phyloP scores from a whole-genome alignment of 37 sponge, comb jelly and placozoan species.

The Chondrilla cf. caribensis region DNA sequence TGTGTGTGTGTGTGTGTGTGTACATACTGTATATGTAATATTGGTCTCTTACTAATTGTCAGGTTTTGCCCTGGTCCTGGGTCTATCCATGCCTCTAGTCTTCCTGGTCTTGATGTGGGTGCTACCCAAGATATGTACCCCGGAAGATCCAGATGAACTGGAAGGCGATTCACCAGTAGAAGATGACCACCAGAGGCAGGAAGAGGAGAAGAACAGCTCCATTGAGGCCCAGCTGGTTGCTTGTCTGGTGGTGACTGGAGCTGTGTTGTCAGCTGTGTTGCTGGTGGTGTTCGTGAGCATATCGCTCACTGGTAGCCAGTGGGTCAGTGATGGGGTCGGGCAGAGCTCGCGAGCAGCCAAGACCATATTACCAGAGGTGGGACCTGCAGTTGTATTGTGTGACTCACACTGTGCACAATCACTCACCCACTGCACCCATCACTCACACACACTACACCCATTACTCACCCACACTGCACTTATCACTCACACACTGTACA shows the following conservation, averaged over 20 bases:
- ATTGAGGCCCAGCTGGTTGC: slow-evolving; percentile 6
- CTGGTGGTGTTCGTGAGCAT: slow-evolving; percentile 36
- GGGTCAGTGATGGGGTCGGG: slow-evolving; percentile 29
- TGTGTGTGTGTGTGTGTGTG: slow-evolving; percentile 4
- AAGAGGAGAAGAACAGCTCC: slow-evolving; percentile 15
- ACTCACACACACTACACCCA: background rate
- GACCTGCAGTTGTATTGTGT: background rate
- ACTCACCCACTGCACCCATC: background rate
- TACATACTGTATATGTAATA: background rate
- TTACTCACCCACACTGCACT: background rate
- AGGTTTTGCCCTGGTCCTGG: slow-evolving; percentile 11
- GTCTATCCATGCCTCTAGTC: background rate
- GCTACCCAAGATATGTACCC: background rate
- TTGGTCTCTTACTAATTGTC: background rate
- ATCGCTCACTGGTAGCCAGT: slow-evolving; percentile 38
- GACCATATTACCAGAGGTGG: slow-evolving; percentile 22
- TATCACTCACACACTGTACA: no score
- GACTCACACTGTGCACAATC: no score
- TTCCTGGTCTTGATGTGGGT: background rate
- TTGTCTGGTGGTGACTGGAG: slow-evolving; percentile 23
- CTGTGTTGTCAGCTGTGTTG: slow-evolving; percentile 11
- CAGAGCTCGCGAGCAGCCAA: slow-evolving; percentile 12
- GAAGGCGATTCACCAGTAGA: background rate
- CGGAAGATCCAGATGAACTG: background rate
- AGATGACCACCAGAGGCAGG: background rate